Percentiles rank a stretch among this genome's conserved stretches.
phyloP scores from a whole-genome alignment of 2,113 vertebrate species.

The Onychostruthus taczanowskii region DNA sequence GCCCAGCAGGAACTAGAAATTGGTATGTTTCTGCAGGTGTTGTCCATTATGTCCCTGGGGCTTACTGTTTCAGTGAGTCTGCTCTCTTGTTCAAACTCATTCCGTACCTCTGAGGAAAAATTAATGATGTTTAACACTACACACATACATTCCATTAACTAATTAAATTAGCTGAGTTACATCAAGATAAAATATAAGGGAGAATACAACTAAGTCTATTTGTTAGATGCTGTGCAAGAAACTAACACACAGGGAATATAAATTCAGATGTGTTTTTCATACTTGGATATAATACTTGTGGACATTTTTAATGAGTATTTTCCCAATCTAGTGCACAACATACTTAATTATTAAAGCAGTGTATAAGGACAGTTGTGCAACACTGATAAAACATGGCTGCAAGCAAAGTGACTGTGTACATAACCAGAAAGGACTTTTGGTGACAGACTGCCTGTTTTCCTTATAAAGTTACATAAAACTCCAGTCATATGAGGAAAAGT shows the following conservation, averaged over 20 bases:
- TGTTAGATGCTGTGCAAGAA: neutral
- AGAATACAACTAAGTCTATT: neutral
- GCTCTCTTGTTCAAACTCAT: neutral
- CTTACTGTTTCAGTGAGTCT: neutral
- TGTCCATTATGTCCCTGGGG: neutral
- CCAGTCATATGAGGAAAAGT: neutral
- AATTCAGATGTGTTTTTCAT: neutral
- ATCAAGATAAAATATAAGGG: neutral
- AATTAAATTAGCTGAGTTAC: slow-evolving; percentile 6
- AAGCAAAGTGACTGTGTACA: neutral
- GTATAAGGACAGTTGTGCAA: neutral
- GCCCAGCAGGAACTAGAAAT: neutral
- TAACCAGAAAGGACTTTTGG: neutral
- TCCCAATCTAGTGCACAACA: neutral
- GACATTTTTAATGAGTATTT: neutral
- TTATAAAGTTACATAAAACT: neutral
- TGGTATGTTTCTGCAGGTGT: neutral
- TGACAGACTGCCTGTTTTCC: neutral
- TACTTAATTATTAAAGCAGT: neutral
- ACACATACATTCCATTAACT: neutral
- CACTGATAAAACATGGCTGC: neutral
- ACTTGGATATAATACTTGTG: neutral
- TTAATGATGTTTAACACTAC: neutral
- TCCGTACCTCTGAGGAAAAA: neutral
- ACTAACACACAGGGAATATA: neutral